Evolutionary conservation across 2,113 vertebrate species (phyloP).

Genomic region (Pedetes capensis): DNA sequence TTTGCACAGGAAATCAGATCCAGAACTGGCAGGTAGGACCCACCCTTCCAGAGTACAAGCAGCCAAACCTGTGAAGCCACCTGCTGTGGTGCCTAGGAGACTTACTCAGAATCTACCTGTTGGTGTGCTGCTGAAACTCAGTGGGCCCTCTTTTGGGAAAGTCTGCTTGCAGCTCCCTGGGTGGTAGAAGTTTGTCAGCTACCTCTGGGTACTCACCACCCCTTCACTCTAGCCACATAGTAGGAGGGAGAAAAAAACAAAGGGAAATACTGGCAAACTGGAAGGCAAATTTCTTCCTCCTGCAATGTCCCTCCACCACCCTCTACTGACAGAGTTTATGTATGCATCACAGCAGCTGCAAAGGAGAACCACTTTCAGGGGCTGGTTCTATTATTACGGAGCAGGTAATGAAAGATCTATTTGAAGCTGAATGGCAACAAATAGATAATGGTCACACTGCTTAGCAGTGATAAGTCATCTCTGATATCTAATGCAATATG

Average conservation of each 20-base stretch:
- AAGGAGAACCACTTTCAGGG: not conserved
- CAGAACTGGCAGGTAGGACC: not conserved
- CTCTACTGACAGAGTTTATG: not conserved
- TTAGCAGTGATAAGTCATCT: not conserved
- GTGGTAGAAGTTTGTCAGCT: not conserved
- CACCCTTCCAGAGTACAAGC: not conserved
- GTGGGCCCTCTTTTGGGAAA: not conserved
- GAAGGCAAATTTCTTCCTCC: not conserved
- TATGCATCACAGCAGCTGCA: not conserved
- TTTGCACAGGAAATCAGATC: not conserved
- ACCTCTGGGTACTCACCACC: not conserved
- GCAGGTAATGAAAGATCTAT: not conserved
- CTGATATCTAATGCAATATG: not conserved
- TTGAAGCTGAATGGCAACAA: not conserved
- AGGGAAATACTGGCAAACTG: not conserved
- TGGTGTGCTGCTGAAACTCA: not conserved
- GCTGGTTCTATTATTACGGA: not conserved
- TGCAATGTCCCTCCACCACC: not conserved
- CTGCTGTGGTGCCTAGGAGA: not conserved
- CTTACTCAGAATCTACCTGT: not conserved
- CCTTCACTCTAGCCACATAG: not conserved
- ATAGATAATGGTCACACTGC: not conserved
- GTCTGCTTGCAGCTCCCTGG: not conserved
- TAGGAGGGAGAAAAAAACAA: not conserved
- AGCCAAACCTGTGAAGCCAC: not conserved